Conservation (phyloP, 2,113 vertebrate genomes). For the Symphodus melops region DNA sequence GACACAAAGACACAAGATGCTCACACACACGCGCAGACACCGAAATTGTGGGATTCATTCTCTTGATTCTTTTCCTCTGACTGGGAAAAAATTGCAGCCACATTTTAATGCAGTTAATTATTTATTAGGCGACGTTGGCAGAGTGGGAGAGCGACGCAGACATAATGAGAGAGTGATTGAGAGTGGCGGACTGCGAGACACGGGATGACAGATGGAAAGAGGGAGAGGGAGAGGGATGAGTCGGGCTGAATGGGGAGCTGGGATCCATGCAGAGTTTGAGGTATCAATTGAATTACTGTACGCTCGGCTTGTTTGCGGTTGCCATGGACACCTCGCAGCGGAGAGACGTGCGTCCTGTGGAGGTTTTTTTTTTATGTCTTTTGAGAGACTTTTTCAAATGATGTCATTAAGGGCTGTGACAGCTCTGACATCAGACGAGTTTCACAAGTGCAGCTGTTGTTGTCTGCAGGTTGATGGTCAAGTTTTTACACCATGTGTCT, state of each 20-base stretch:
- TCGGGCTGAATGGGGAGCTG: slow-evolving; percentile 10
- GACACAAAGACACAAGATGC: too few species aligned
- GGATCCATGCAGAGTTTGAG: slow-evolving; percentile 28
- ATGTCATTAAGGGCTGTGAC: slow-evolving; percentile 59
- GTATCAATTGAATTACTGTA: slow-evolving; percentile 69
- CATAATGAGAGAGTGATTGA: slow-evolving; percentile 16
- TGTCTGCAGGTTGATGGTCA: slow-evolving; percentile 44
- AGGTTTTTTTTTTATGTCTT: slow-evolving; percentile 46
- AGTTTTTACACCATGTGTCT: too few species aligned
- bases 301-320: slow-evolving; percentile 61
- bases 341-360: slow-evolving; percentile 51
- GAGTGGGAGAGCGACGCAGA: neutral
- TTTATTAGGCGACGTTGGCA: neutral
- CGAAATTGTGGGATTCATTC: too few species aligned
- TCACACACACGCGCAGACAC: too few species aligned
- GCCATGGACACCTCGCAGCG: slow-evolving; percentile 70
- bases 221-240: slow-evolving; percentile 29
- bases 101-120: neutral
- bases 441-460: slow-evolving; percentile 28
- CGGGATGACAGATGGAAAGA: slow-evolving; percentile 14
- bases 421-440: slow-evolving; percentile 56
- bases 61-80: neutral
- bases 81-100: neutral
- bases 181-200: neutral
- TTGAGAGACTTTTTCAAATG: slow-evolving; percentile 66